Evolutionary conservation across 2,888 invertebrate species (phyloP).

Genomic region (Eumerus sabulonum): DNA sequence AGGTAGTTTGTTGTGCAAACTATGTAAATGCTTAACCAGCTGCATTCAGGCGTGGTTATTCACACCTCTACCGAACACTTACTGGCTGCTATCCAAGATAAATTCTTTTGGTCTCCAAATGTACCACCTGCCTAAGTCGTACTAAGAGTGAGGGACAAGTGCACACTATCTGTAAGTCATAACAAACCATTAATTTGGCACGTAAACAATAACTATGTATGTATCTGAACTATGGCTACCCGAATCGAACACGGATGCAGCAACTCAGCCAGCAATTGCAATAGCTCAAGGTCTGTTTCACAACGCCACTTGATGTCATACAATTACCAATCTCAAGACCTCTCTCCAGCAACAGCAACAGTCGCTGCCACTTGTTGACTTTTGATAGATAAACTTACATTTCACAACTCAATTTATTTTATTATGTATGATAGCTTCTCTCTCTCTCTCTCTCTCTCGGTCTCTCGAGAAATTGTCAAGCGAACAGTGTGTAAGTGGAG

Average conservation of each 20-base stretch:
- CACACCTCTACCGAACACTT: constrained; percentile 38
- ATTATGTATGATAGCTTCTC: constrained; percentile 23
- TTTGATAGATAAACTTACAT: constrained; percentile 49
- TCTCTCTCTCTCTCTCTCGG: no score
- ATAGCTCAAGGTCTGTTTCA: constrained; percentile 48
- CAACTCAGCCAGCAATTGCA: constrained; percentile 10
- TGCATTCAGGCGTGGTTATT: constrained; percentile 18
- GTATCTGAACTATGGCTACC: constrained; percentile 4
- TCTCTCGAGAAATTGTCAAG: no score
- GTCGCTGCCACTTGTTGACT: constrained; percentile 34
- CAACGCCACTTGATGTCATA: constrained; percentile 28
- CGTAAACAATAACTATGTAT: constrained; percentile 4
- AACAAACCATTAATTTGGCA: constrained; percentile 34
- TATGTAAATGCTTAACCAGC: no score
- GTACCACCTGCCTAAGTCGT: constrained; percentile 23
- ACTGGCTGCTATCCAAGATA: constrained; percentile 33
- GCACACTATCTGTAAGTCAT: constrained; percentile 14
- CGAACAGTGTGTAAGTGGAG: neutral
- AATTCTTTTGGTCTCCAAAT: constrained; percentile 7
- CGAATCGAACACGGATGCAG: constrained; percentile 47
- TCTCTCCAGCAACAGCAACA: constrained; percentile 16
- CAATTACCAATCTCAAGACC: constrained; percentile 60
- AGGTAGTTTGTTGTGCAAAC: no score
- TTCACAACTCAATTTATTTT: constrained; percentile 67
- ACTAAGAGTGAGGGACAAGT: neutral